Evolutionary conservation across 2,113 vertebrate genomes (phyloP), one percentile per base, ranked within the genome.

Genomic region (Physeter macrocephalus): DNA sequence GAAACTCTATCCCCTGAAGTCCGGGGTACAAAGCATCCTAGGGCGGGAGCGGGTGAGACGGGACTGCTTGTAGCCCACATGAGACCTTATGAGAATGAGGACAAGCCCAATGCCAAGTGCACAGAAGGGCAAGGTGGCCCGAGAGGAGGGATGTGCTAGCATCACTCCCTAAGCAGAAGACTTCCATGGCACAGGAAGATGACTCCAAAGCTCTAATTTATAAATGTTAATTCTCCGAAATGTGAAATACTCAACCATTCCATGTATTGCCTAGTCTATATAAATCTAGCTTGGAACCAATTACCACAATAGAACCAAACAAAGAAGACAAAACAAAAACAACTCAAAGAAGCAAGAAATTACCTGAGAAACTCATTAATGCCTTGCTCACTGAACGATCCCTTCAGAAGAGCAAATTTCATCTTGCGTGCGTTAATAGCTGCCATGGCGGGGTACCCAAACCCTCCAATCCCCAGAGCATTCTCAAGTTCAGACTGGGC

Each of bases 361-460:
- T 97, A 99, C 99, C 99, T 98, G 94, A 99, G 98, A 97, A 99
- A 99, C 85, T 99, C 99, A 43, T 99, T 99, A 93, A 99, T 99
- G 69, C 99, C 99, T 77, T 99, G 99, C 69, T 99, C 99, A 67
- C 99, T 99, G 98, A 99, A 99, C 1, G 99, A 99, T 36, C 99
- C 99, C 88, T 98, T 99, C 36, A 99, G 98, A 66, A 99, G 99
- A 27, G 99, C 99, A 84, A 99, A 99, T 59, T 99, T 99, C 99
- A 99, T 99, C 98, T 99, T 99, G 94, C 99, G 99, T 2, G 99
- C 98, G 75, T 99, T 99, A 89, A 99, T 98, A 93, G 99, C 99
- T 1, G 99, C 99, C 99, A 99, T 99, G 91, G 99, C 99, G 0
- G 99, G 99, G 96, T 99, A 99, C 0, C 99, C 99, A 31, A 99